Conservation (phyloP, 2,888 invertebrate species). For the Orthosia gothica region DNA sequence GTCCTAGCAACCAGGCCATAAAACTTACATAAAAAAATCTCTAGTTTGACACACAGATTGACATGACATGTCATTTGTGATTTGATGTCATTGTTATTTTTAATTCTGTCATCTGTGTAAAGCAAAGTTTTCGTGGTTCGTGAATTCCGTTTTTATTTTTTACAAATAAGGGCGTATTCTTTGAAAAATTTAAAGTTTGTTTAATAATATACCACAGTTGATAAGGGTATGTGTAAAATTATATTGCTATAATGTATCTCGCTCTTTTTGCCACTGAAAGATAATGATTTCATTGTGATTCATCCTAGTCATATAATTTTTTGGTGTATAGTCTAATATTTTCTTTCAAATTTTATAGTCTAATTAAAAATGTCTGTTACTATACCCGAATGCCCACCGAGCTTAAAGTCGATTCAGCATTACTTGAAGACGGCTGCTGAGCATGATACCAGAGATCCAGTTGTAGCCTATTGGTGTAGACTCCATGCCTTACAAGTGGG, state of each 20-base stretch:
- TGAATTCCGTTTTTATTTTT: constrained; percentile 14
- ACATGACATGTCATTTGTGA: constrained; percentile 1
- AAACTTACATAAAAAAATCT: no score
- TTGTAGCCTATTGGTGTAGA: constrained; percentile 98
- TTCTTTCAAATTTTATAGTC: constrained; percentile 26
- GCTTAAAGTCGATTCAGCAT: constrained; percentile 96
- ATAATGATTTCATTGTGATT: constrained; percentile 23
- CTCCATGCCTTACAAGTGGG: constrained; percentile 97
- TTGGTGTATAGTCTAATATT: not conserved
- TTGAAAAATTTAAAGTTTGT: not conserved
- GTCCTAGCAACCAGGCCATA: no score
- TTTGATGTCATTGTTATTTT: constrained; percentile 51
- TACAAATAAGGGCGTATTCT: constrained; percentile 24
- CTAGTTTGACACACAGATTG: no score
- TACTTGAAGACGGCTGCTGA: constrained; percentile 98
- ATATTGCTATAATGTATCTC: not conserved
- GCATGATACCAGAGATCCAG: constrained; percentile 97
- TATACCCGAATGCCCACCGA: constrained; percentile 93
- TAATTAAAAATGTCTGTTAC: constrained; percentile 51
- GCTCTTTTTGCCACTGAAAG: constrained; percentile 4
- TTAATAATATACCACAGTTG: not conserved
- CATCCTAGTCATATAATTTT: constrained; percentile 18
- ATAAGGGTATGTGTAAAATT: constrained; percentile 38
- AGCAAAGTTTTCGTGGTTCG: constrained; percentile 32
- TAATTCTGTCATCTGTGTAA: constrained; percentile 30